Base-by-base conservation (phyloP, 2,797 vertebrate genomes). In the Scarus forsteni region DNA sequence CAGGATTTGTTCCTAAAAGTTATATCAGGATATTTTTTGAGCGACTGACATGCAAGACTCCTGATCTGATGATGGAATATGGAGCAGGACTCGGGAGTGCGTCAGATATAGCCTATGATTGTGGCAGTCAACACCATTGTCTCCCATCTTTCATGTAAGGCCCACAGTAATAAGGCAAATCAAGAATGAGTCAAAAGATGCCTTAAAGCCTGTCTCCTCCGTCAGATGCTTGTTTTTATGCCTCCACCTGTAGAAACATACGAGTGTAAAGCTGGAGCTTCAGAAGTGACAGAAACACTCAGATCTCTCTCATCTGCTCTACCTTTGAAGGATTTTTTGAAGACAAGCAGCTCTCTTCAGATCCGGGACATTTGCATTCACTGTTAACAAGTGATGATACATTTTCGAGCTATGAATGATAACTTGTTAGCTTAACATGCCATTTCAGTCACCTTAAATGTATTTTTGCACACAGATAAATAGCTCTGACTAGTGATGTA, bases 21-120 rank as follows among this genome's bases (percentile, higher is more conserved):
- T 27, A 27, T 2, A 27, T 4, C 27, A 27, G 27, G 27, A 27
- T 27, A 27, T 27, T 27, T 27, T 27, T 27, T 27, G 27, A 27
- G 27, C 27, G 27, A 2, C 18, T 57, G 57, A 67, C 63, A 48
- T 66, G 58, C 54, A 48, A 74, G 69, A 27, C 74, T 87, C 66
- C 7, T 51, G 75, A 66, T 77, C 71, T 49, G 78, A 85, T 79
- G 70, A 76, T 15, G 60, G 82, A 85, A 92, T 83, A 50, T 89
- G 59, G 89, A 86, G 76, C 87, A 88, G 68, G 75, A 43, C 90
- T 90, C 91, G 16, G 73, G 90, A 81, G 89, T 75, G 79, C 34
- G 75, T 83, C 85, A 60, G 55, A 85, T 89, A 88, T 91, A 91
- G 84, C 68, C 53, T 13, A 61, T 74, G 60, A 77, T 34, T 50